A percentile compares a stretch with the other conserved stretches of the same genome.
Conservation (phyloP, 1,140 invertebrate genomes). For the Nasonia vitripennis region DNA sequence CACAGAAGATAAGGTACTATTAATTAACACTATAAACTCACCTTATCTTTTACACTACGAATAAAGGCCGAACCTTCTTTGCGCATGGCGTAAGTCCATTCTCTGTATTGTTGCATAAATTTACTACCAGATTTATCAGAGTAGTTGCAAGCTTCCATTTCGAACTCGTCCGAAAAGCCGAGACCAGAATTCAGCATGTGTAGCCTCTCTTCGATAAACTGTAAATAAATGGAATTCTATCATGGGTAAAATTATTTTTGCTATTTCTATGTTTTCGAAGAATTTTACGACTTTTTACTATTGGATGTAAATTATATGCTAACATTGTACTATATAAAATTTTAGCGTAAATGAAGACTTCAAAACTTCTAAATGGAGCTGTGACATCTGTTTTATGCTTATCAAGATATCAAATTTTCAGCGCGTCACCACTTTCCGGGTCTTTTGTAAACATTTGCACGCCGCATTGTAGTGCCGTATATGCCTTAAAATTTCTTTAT, state of each 20-base stretch:
- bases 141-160: conserved; percentile 90
- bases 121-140: conserved; percentile 88
- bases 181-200: conserved; percentile 91
- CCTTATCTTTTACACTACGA: conserved; percentile 86
- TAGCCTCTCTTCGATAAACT: conserved; percentile 95
- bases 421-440: background rate
- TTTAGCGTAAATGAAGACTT: background rate
- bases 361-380: background rate
- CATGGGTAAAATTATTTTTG: background rate
- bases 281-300: too few species aligned
- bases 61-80: conserved; percentile 83
- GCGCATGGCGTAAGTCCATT: conserved; percentile 81
- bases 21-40: conserved; percentile 62
- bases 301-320: too few species aligned
- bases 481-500: background rate
- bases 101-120: conserved; percentile 87
- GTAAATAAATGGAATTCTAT: conserved; percentile 43
- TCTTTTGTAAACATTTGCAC: background rate
- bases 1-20: background rate
- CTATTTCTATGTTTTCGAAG: background rate
- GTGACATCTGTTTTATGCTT: background rate
- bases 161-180: conserved; percentile 96
- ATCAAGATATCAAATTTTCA: conserved; percentile 28
- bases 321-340: too few species aligned
- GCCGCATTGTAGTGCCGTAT: background rate